Evolutionary conservation across 2,797 vertebrate species (phyloP), one percentile per base, ranked within the genome.

Genomic region (Protosalanx chinensis): DNA sequence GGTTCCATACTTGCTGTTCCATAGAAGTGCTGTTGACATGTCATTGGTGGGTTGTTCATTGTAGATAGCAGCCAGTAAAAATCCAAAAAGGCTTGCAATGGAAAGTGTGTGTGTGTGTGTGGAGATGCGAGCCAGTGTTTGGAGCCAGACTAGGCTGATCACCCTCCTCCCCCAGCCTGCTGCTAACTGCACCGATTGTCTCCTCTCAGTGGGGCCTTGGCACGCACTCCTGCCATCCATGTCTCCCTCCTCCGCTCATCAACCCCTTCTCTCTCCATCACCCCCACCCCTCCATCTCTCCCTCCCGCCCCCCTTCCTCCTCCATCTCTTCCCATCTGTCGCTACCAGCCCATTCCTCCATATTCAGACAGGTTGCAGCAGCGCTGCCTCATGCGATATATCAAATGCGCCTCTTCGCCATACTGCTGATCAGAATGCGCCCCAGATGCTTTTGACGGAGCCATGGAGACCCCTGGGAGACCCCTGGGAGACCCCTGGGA

Each of bases 361-460:
- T 46, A 77, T 71, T 81, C 41, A 83, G 80, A 81, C 79, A 75
- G 71, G 77, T 73, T 78, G 77, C 80, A 72, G 72, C 72, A 78
- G 65, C 51, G 70, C 70, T 69, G 80, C 72, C 73, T 83, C 79
- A 74, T 84, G 72, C 72, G 77, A 87, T 85, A 79, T 85, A 85
- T 85, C 76, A 80, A 75, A 72, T 6, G 37, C 27, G 51, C 51
- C 51, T 16, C 30, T 16, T n/a, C 16, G 6, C 51, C 18, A n/a
- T 56, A 16, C 15, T 6, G 51, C 51, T 56, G 51, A 56, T 56
- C 18, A 16, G 51, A 56, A 56, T 56, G 16, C 51, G 1, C 41
- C 49, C 15, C 15, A 56, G 51, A 56, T 16, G 15, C 51, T 56
- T 5, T 5, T 16, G 51, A 6, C 18, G 18, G 51, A 56, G 51